phyloP scores from a whole-genome alignment of 2,113 vertebrate genomes.

The Climacteris rufus region DNA sequence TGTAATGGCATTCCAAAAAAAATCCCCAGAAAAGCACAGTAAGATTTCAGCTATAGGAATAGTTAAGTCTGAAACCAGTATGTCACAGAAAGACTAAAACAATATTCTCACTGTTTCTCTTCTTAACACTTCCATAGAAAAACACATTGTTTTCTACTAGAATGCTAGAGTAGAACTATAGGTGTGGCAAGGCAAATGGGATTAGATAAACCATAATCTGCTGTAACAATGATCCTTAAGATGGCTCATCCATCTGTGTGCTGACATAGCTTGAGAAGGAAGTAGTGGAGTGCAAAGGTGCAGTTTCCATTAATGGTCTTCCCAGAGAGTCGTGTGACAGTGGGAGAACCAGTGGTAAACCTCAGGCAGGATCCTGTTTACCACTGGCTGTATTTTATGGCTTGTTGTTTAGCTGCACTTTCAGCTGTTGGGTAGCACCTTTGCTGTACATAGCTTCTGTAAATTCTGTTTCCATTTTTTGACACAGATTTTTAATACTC shows the following conservation, averaged over 20 bases:
- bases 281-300: background rate
- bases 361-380: background rate
- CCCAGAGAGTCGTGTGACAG: background rate
- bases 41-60: background rate
- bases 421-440: background rate
- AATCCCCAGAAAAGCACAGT: background rate
- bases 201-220: background rate
- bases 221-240: background rate
- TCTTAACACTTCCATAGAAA: background rate
- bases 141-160: background rate
- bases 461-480: background rate
- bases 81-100: background rate
- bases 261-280: background rate
- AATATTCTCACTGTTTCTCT: background rate
- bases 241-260: background rate
- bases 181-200: background rate
- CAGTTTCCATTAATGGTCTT: background rate
- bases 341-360: background rate
- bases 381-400: background rate
- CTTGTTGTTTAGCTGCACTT: background rate
- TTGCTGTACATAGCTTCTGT: background rate
- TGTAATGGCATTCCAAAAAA: background rate
- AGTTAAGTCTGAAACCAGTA: background rate
- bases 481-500: background rate
- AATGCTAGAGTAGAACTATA: background rate